Evolutionary conservation across 1,140 invertebrate genomes (phyloP), one percentile per base, ranked within the genome.

Genomic region (Atta texana): DNA sequence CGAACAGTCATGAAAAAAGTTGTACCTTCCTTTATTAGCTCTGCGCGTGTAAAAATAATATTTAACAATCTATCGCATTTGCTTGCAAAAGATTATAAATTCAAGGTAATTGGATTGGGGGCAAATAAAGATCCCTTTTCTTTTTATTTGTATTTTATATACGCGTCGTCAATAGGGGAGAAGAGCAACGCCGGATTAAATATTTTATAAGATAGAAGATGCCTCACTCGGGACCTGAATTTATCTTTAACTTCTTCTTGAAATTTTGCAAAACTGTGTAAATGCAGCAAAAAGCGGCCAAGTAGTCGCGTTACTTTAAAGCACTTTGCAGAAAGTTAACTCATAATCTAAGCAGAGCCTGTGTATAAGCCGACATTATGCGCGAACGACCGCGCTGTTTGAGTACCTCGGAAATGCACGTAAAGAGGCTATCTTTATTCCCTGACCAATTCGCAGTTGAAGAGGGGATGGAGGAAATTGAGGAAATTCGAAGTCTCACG

Each of bases 251-350:
- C 77, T 81, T 59, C 7, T 28, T 24, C 39, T 28, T 72, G 34
- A 72, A 82, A 61, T 24, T 69, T 81, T 18, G 24, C n/a, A 66
- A 68, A 68, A 68, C 49, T 51, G 18, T 18, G 63, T n/a, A 64
- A 82, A 31, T 16, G 49, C 55, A 44, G 51, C 8, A n/a, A 81
- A 81, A 81, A 53, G 34, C 21, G 49, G n/a, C n/a, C 10, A 71
- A 57, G 51, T 81, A 71, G 66, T 39, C 51, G 31, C 51, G 16
- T 82, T 74, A 61, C n/a, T 82, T 74, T 72, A 82, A 82, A 74
- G 39, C 69, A 59, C 53, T 39, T 44, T 44, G 10, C 39, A 18
- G 21, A 39, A 81, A 72, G 21, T 72, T 61, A 21, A 34, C 18
- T 49, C 68, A 44, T 72, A 82, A 82, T 61, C 53, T 39, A 61